Evolutionary conservation across 2,113 vertebrate genomes (phyloP), one percentile per base, ranked within the genome.

Genomic region (Eulemur rufifrons): DNA sequence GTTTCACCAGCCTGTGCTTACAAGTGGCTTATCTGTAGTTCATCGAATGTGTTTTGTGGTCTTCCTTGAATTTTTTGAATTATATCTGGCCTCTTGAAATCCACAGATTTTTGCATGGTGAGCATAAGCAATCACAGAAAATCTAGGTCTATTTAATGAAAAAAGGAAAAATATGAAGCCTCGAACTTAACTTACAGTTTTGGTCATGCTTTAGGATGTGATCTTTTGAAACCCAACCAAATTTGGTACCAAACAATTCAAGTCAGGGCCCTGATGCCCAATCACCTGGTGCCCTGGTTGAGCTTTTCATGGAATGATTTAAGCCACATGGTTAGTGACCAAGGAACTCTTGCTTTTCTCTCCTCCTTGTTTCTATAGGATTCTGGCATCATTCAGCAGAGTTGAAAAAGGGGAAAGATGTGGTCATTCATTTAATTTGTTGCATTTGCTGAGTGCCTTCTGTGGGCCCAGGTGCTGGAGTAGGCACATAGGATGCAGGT

Each of bases 11-110:
- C 54, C 80, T 59, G 3, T 88, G 52, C 47, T 85, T 71, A 32
- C 5, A 37, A 20, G 39, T 39, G 5, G 9, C 73, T 84, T 91
- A 32, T 88, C 74, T 64, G 34, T 17, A 78, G 12, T 93, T 95
- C 71, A 25, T 94, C 17, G 1, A 76, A 37, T 45, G 8, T 59
- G 29, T 82, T 76, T 83, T 82, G 66, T 95, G 73, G 37, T 89
- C 77, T 81, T 91, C 45, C 50, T 69, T 95, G 64, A 69, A 59
- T 94, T 94, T 95, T 52, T 45, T 77, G 20, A 80, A 59, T 94
- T 94, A 23, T 47, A 47, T 86, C 29, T 66, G 66, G 5, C 69
- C 45, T 56, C n/a, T 94, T 95, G 77, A 86, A 69, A 80, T 83
- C 13, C 27, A 80, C 17, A 92, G 56, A 83, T 93, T 85, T 93